Evolutionary conservation across 2,888 invertebrate species (phyloP), one percentile per base, ranked within the genome.

Genomic region (Lysandra coridon): DNA sequence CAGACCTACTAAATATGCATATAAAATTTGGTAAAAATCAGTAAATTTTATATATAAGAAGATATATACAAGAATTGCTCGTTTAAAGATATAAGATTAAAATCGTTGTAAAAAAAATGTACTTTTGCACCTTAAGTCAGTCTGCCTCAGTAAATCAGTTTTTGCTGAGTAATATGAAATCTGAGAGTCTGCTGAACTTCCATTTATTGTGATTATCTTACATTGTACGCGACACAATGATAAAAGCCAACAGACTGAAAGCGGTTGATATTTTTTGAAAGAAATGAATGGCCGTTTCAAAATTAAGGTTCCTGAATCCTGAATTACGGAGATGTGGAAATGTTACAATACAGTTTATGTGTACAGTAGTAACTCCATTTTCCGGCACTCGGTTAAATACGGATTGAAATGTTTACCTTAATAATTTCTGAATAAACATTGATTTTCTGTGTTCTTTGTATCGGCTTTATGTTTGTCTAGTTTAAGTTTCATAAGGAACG

Each of bases 151-250:
- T 57, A 57, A 88, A 88, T 89, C 87, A 86, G 87, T 89, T 93
- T 93, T 93, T 92, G 89, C 33, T 69, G 69, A 69, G 69, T 69
- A 69, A 69, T 69, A 14, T 37, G 92, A 93, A 92, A 92, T 91
- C 92, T 90, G 89, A 90, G 87, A 86, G 87, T 83, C 84, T 82
- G 86, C 86, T 85, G 85, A 84, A 86, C 85, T 84, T 83, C 87
- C 89, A 91, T 89, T 91, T 91, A 91, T 33, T 69, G 14, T 57
- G 57, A 57, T 91, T 90, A 86, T 87, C 89, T 86, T 86, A 86
- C 78, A 78, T 64, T 78, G 64, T 78, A 78, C 64, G 12, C 30
- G 33, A 37, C 44, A 76, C 76, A 69, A 69, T 69, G 69, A 69
- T 69, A 23, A 17, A 30, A 64, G 69, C 17, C 69, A 69, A 69